A percentile compares a stretch with the other conserved stretches of the same genome.
These are phyloP conservation scores for Tamandua tetradactyla DNA, from an alignment of 2,797 vertebrate genomes.

Conservation along the genomic window DNA sequence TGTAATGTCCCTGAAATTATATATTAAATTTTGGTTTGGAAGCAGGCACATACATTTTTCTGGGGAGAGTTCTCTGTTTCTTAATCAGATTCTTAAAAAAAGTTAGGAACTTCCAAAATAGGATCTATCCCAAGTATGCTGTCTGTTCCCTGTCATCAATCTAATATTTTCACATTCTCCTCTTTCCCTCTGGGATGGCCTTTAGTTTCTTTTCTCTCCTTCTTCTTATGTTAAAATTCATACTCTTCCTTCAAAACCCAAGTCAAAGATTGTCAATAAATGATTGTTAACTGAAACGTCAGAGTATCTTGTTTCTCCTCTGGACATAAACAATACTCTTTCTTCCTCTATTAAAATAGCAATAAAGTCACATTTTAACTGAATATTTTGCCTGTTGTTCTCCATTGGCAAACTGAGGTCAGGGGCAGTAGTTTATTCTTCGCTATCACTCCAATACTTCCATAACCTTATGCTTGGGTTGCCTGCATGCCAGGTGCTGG, in stretches of 20 bases:
- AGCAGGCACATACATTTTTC: background rate
- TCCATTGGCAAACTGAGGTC: background rate
- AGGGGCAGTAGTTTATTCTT: background rate
- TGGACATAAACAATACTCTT: background rate
- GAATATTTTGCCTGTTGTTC: background rate
- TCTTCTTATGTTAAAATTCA: slow-evolving; percentile 20
- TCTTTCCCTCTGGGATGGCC: background rate
- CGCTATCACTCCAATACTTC: background rate
- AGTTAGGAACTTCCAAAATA: background rate
- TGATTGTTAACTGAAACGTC: background rate
- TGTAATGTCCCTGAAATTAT: background rate
- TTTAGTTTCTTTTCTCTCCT: background rate
- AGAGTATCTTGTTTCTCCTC: background rate
- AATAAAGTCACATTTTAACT: background rate
- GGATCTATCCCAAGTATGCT: background rate
- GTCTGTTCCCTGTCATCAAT: background rate
- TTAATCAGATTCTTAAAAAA: background rate
- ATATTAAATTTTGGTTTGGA: background rate
- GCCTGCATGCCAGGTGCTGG: background rate
- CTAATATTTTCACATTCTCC: background rate
- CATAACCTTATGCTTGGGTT: background rate
- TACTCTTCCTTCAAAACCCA: background rate
- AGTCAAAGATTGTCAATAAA: background rate
- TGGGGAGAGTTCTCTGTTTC: background rate
- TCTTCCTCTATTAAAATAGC: background rate